Evolutionary conservation across 1,140 invertebrate species (phyloP), one percentile per base, ranked within the genome.

Genomic region (Drosophila baimaii): DNA sequence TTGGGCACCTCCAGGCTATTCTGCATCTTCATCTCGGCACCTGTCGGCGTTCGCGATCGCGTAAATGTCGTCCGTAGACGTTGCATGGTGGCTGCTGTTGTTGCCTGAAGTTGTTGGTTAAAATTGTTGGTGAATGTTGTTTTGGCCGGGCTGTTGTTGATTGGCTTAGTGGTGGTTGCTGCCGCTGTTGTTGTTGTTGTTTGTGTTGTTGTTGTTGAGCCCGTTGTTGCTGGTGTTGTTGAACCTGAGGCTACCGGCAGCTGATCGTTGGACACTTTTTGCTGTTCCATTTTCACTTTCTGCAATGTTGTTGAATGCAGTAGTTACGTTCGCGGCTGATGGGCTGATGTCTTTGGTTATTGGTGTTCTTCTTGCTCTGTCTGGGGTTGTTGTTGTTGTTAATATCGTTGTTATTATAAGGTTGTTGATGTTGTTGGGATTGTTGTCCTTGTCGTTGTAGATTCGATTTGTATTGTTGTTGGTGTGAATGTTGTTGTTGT

Each of bases 21-120:
- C 92, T 97, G 96, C 62, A 96, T 96, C 93, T 97, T 97, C 96
- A 97, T 97, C 92, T 97, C 96, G 77, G 96, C 95, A 54, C 96
- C 96, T 52, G 96, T 97, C 33, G 96, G 96, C 59, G 96, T 97
- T 69, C 95, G 94, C 80, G 96, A 97, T 80, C 96, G 94, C 92
- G 96, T 96, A 93, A 97, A 97, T 55, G 96, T 97, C 90, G 95
- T 96, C 74, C 96, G 95, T 93, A 97, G 93, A 84, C 95, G 94
- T 92, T 97, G 96, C 96, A 97, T 97, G 41, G 31, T 55, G 27
- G 68, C 41, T 33, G 68, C 31, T 17, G 61, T 43, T 31, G 23
- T 56, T 41, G 25, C 25, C 46, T 69, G 37, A 27, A 64, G 35
- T 64, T 64, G 61, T 21, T 64, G 61, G 61, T 64, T 58, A 25